Evolutionary conservation across 2,113 vertebrate genomes (phyloP).

Genomic region (Podilymbus podiceps): DNA sequence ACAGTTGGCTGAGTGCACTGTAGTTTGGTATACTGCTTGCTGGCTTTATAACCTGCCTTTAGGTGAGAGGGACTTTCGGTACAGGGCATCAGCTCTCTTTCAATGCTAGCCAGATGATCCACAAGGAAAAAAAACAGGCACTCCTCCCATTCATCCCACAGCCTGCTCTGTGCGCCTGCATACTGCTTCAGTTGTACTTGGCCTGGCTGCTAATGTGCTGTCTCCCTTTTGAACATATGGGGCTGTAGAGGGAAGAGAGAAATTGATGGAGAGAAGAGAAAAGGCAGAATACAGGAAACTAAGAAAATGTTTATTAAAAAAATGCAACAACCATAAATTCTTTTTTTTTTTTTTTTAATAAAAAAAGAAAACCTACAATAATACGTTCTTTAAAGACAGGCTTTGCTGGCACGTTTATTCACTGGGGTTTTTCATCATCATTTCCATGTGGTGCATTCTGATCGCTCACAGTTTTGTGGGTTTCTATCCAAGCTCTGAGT

Average conservation of each 20-base stretch:
- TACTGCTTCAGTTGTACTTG: background rate
- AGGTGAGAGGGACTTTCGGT: background rate
- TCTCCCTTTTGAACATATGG: background rate
- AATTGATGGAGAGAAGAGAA: background rate
- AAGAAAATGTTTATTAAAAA: background rate
- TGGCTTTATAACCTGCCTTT: background rate
- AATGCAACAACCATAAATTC: background rate
- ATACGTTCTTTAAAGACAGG: background rate
- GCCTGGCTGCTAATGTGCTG: background rate
- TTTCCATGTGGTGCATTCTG: constrained; percentile 33
- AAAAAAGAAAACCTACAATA: background rate
- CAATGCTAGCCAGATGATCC: background rate
- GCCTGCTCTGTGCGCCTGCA: background rate
- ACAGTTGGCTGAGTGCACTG: background rate
- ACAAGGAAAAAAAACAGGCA: background rate
- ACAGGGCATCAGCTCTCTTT: background rate
- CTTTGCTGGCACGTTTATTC: constrained; percentile 6
- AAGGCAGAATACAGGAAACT: background rate
- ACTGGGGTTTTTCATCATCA: constrained; percentile 29
- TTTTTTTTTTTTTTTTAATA: background rate
- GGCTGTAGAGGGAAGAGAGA: background rate
- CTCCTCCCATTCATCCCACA: background rate
- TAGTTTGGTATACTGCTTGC: background rate
- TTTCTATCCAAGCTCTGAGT: background rate
- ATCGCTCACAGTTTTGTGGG: background rate